Conservation (phyloP, 2,797 vertebrate genomes). For the Philypnodon macrostomus region DNA sequence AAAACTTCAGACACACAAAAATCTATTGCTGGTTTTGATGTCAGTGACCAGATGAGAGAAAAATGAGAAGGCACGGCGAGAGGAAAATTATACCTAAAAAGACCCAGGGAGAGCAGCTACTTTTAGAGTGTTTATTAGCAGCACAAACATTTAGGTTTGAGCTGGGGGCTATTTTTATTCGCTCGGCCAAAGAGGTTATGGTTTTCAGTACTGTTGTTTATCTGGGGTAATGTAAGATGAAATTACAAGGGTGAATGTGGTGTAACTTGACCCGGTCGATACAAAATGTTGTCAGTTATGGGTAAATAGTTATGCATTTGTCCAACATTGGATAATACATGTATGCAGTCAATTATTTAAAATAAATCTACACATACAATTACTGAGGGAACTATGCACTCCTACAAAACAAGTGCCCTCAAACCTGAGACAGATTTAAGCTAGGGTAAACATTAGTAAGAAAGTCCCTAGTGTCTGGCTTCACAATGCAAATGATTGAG, state of each 20-base stretch:
- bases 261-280: background rate
- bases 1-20: conserved; percentile 35
- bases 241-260: background rate
- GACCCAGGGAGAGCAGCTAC: background rate
- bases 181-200: background rate
- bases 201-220: conserved; percentile 10
- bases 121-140: background rate
- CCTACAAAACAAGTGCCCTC: too few species aligned
- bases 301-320: too few species aligned
- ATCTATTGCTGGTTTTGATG: conserved; percentile 54
- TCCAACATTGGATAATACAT: background rate
- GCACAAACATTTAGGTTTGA: background rate
- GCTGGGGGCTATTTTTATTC: conserved; percentile 8
- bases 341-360: too few species aligned
- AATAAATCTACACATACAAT: too few species aligned
- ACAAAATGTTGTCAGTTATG: background rate
- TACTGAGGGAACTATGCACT: too few species aligned
- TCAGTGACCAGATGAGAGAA: conserved; percentile 47
- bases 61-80: conserved; percentile 30
- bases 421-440: too few species aligned
- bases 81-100: conserved; percentile 10
- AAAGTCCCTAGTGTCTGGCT: background rate
- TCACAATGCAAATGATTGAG: background rate
- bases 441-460: background rate
- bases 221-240: background rate